Base-by-base conservation (phyloP, 2,113 vertebrate species). In the Peromyscus leucopus region DNA sequence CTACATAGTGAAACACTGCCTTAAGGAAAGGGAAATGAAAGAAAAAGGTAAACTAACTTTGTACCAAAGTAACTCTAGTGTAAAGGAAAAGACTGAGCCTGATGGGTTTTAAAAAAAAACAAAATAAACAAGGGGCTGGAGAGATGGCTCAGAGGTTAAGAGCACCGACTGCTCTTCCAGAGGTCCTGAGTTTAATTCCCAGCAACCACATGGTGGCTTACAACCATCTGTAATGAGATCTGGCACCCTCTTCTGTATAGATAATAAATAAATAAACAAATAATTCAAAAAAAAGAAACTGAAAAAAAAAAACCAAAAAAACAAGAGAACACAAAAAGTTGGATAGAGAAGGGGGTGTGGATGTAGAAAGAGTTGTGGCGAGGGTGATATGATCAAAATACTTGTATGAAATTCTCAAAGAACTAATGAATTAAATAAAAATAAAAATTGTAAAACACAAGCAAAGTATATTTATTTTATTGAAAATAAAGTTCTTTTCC, bases 51-150 rank as follows among this genome's bases (percentile, higher is more conserved):
- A 46, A 46, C 21, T 42, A 61, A 51, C 33, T 75, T 71, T 85
- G 84, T 46, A 36, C n/a, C 19, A 72, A 89, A 89, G 75, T 93
- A 95, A 22, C 87, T 84, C 11, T 6, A 90, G 36, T 67, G 90
- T 51, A 78, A 72, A 82, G 19, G 93, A 84, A 91, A 76, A 84
- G 63, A 84, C 10, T 63, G 82, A 42, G 31, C n/a, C 82, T 65
- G n/a, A 63, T 84, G 24, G n/a, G n/a, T 63, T 82, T 26, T n/a
- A n/a, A n/a, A 39, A 39, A 59, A 39, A 57, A 31, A 42, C 2
- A 42, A 42, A 42, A 42, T 2, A 42, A 42, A 42, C 42, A 42
- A 42, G 42, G 42, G 42, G 42, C 42, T 42, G 42, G 42, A 42
- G 42, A 42, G 42, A 42, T 42, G 42, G 42, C 42, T 42, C 42